These are phyloP conservation scores for Galeruca laticollis DNA, from an alignment of 2,888 invertebrate species.

Conservation along the genomic window DNA sequence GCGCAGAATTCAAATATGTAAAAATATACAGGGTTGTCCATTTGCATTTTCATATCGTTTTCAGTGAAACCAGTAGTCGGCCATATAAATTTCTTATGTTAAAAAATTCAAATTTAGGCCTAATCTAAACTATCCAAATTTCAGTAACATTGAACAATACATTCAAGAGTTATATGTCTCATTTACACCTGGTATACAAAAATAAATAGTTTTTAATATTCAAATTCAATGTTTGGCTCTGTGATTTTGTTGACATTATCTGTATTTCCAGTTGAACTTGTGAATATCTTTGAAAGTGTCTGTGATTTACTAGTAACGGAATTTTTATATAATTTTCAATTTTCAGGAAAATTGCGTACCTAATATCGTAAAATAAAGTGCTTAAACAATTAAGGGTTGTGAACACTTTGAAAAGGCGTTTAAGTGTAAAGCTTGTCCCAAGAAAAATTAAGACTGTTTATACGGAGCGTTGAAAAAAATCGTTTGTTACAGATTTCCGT, in stretches of 20 bases:
- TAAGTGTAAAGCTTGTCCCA: slow-evolving; percentile 48
- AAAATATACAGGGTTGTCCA: no score
- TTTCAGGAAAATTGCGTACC: slow-evolving; percentile 49
- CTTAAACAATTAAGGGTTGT: slow-evolving; percentile 61
- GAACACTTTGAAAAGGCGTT: slow-evolving; percentile 56
- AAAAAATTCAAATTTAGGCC: no score
- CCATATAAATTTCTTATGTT: no score
- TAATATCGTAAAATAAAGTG: slow-evolving; percentile 58
- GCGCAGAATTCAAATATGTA: no score
- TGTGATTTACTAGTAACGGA: slow-evolving; percentile 59
- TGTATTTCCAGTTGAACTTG: slow-evolving; percentile 37
- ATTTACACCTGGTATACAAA: no score
- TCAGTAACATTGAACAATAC: no score
- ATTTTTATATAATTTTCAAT: slow-evolving; percentile 40
- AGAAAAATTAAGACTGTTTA: slow-evolving; percentile 56
- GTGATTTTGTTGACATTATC: background rate
- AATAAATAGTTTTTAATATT: no score
- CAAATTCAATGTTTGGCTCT: no score
- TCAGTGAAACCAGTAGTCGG: no score
- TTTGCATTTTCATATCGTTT: no score
- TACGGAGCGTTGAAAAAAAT: slow-evolving; percentile 22
- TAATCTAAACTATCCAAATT: no score
- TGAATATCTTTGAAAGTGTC: slow-evolving; percentile 50
- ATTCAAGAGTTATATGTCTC: no score
- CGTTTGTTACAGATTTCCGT: slow-evolving; percentile 24